Conservation (phyloP, 64 coral and sea anemone species). For the Porites lutea region DNA sequence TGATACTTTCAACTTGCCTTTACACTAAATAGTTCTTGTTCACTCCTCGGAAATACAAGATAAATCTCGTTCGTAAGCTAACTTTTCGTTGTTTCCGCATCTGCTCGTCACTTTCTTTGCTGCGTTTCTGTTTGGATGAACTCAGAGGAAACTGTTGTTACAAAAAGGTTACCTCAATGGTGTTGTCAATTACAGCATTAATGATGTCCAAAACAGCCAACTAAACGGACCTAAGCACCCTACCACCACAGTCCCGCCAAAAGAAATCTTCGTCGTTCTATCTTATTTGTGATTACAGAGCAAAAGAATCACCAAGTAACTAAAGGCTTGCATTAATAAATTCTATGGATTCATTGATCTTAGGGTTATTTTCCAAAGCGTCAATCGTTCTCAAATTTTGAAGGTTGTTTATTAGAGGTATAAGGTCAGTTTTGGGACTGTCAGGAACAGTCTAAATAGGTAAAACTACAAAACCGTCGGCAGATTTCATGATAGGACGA, state of each 20-base stretch:
- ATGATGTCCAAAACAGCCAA: conserved; percentile 43
- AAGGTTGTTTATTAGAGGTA: no score
- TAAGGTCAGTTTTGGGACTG: no score
- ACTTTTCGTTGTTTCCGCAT: conserved; percentile 24
- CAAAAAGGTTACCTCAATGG: conserved; percentile 25
- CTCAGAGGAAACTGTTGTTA: conserved; percentile 4
- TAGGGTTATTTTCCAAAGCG: conserved; percentile 26
- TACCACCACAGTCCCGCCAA: conserved; percentile 24
- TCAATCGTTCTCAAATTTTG: conserved; percentile 11
- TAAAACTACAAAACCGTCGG: no score
- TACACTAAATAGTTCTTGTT: conserved; percentile 23
- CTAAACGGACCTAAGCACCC: conserved; percentile 4
- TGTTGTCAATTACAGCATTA: conserved; percentile 48
- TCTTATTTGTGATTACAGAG: no score
- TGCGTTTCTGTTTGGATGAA: background rate
- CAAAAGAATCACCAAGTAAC: no score
- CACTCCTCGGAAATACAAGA: conserved; percentile 31
- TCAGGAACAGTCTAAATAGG: no score
- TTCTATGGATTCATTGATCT: conserved; percentile 42
- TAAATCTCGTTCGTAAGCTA: background rate
- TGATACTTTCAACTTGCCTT: no score
- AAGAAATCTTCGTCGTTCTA: conserved; percentile 36
- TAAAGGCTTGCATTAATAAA: conserved; percentile 5
- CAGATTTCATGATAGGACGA: background rate
- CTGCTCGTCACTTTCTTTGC: background rate